phyloP scores from a whole-genome alignment of 2,113 vertebrate species.

The Gasterosteus aculeatus region DNA sequence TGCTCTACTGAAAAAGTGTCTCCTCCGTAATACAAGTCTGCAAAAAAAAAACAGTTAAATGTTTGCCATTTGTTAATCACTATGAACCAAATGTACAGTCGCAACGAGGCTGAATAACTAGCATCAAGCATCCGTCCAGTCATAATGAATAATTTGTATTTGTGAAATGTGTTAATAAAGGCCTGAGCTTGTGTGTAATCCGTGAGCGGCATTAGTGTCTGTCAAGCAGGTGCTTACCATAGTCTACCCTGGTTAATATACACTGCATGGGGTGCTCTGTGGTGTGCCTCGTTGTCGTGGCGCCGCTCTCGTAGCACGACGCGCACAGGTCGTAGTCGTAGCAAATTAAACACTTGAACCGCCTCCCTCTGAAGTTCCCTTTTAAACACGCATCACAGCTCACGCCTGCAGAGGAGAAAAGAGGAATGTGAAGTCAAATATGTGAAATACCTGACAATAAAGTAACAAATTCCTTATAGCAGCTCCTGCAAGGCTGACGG shows the following conservation, averaged over 20 bases:
- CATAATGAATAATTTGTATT: neutral
- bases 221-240: constrained; percentile 84
- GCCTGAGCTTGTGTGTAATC: neutral
- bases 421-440: constrained; percentile 12
- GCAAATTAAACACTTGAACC: constrained; percentile 99
- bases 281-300: constrained; percentile 96
- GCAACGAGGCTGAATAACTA: neutral
- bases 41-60: constrained; percentile 44
- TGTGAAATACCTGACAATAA: constrained; percentile 2
- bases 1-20: constrained; percentile 99
- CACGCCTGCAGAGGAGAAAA: constrained; percentile 87
- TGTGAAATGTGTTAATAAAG: neutral
- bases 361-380: constrained; percentile 97
- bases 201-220: constrained; percentile 1
- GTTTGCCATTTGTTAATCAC: neutral
- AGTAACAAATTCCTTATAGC: constrained; percentile 43
- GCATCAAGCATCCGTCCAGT: neutral
- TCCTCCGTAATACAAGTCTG: constrained; percentile 99
- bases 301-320: constrained; percentile 99
- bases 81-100: neutral
- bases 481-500: neutral
- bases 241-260: constrained; percentile 99
- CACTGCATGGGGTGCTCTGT: constrained; percentile 99
- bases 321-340: constrained; percentile 99
- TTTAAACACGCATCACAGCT: constrained; percentile 99